Conservation (phyloP, 2,888 invertebrate species). For the Torymus tubicola region DNA sequence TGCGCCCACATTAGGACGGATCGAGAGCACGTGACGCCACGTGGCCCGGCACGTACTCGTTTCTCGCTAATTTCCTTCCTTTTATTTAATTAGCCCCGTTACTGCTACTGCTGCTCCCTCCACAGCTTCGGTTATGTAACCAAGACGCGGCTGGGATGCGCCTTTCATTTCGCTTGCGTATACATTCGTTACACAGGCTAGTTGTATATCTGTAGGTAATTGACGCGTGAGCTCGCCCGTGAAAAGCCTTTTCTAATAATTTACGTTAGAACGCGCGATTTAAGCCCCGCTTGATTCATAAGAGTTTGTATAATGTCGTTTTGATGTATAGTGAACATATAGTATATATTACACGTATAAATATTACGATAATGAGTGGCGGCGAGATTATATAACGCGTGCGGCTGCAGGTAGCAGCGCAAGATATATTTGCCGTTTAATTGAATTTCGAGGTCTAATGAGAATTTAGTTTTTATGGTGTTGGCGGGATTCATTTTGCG, state of each 20-base stretch:
- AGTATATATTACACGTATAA: neutral
- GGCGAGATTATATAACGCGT: too few species aligned
- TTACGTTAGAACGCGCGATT: neutral
- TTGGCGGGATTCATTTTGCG: too few species aligned
- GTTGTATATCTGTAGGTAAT: conserved; percentile 15
- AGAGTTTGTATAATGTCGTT: conserved; percentile 5
- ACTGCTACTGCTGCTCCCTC: too few species aligned
- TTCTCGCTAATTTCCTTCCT: conserved; percentile 67
- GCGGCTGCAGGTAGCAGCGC: neutral
- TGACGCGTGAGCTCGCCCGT: conserved; percentile 14
- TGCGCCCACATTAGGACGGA: conserved; percentile 49
- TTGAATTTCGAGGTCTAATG: conserved; percentile 11
- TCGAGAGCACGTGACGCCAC: conserved; percentile 61
- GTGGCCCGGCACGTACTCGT: conserved; percentile 64
- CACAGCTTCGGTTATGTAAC: neutral
- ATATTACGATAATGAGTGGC: neutral
- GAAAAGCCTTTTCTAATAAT: conserved; percentile 31
- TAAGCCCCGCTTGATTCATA: neutral
- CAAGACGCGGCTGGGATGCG: neutral
- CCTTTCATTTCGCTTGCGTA: neutral
- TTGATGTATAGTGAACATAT: neutral
- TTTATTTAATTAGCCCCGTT: conserved; percentile 74
- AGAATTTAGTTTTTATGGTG: conserved; percentile 24
- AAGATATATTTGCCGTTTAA: conserved; percentile 12
- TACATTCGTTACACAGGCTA: neutral